Percentiles rank a stretch among this genome's conserved stretches.
phyloP scores from a whole-genome alignment of 2,888 invertebrate species.

The Emmelina monodactyla region DNA sequence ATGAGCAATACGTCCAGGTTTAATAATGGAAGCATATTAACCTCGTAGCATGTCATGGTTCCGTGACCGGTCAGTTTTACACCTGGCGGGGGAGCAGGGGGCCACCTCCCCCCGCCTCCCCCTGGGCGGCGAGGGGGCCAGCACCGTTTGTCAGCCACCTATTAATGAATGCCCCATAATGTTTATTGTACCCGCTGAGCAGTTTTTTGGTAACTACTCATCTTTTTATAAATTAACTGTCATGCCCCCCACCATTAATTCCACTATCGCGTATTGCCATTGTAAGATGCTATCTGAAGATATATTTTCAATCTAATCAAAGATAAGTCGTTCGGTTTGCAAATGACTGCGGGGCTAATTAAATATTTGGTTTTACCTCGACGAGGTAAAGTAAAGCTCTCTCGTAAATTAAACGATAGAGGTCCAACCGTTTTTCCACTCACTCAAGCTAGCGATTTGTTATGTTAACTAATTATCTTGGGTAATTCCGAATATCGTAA shows the following conservation, averaged over 20 bases:
- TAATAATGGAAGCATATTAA: constrained; percentile 65
- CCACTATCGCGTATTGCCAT: constrained; percentile 5
- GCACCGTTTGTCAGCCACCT: constrained; percentile 58
- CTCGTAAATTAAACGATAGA: no score
- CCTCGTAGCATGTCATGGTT: constrained; percentile 61
- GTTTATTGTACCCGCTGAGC: constrained; percentile 57
- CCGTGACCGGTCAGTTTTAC: constrained; percentile 64
- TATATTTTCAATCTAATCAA: constrained; percentile 2
- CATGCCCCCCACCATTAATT: constrained; percentile 18
- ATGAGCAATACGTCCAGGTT: constrained; percentile 48
- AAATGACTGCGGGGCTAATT: no score
- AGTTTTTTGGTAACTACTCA: constrained; percentile 46
- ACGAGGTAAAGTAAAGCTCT: no score
- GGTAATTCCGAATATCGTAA: no score
- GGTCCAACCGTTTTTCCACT: no score
- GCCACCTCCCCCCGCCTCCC: constrained; percentile 8
- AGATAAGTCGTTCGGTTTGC: no score
- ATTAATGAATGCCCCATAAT: constrained; percentile 61
- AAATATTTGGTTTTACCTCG: no score
- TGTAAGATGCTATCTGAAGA: constrained; percentile 5
- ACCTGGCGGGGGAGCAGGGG: constrained; percentile 36
- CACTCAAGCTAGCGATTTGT: no score
- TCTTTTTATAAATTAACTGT: constrained; percentile 49
- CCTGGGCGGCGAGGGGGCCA: constrained; percentile 25
- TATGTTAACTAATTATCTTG: no score